A percentile compares a stretch with the other conserved stretches of the same genome.
These are phyloP conservation scores for Gryllus bimaculatus DNA, from an alignment of 1,140 invertebrate genomes.

Conservation along the genomic window DNA sequence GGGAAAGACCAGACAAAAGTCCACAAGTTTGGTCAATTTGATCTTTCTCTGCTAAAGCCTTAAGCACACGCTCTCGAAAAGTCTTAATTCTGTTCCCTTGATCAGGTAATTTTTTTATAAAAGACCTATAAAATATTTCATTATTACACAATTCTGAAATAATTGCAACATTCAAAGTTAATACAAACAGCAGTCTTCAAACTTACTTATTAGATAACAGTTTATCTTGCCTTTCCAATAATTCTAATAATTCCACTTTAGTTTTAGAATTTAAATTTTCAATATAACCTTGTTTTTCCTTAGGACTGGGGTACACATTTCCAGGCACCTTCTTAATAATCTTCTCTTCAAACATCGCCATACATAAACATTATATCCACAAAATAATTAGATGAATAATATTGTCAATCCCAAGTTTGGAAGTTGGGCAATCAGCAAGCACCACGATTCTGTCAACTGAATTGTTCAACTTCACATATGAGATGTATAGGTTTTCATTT, in stretches of 20 bases:
- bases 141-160: too few relatives aligned
- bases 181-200: not conserved
- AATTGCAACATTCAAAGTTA: too few relatives aligned
- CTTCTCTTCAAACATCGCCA: slow-evolving; percentile 10
- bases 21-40: slow-evolving; percentile 47
- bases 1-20: slow-evolving; percentile 48
- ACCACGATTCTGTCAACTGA: too few relatives aligned
- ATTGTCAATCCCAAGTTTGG: too few relatives aligned
- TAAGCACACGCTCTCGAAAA: slow-evolving; percentile 43
- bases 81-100: slow-evolving; percentile 54
- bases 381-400: too few relatives aligned
- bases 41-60: slow-evolving; percentile 44
- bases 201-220: slow-evolving; percentile 16
- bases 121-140: slow-evolving; percentile 28
- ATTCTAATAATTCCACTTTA: slow-evolving; percentile 12
- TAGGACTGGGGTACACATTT: not conserved
- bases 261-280: slow-evolving; percentile 14
- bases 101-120: slow-evolving; percentile 48
- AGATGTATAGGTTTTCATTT: too few relatives aligned
- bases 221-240: slow-evolving; percentile 17
- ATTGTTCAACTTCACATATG: too few relatives aligned
- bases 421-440: too few relatives aligned
- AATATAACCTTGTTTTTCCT: slow-evolving; percentile 17
- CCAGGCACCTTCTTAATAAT: slow-evolving; percentile 16
- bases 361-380: not conserved